Base-by-base conservation (phyloP, 2,888 invertebrate genomes). In the Lottia scabra region DNA sequence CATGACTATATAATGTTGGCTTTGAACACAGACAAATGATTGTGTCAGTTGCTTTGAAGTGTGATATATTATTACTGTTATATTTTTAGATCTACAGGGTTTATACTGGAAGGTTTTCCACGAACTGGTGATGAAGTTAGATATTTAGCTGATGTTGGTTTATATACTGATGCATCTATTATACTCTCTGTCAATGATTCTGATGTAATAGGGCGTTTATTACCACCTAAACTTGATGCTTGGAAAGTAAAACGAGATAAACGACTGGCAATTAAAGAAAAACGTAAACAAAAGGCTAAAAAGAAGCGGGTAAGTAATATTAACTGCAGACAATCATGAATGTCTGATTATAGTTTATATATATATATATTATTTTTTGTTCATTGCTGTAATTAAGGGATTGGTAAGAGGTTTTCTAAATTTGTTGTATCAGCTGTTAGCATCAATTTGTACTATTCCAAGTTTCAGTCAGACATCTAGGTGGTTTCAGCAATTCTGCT, bases 61-160 rank as follows among this genome's bases (percentile, higher is more conserved):
- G 8, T 38, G 38, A 10, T 38, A 4, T 10, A 8, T 8, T 6
- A 38, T 10, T 38, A 38, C 10, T 38, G 38, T 38, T 38, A 10
- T 8, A 8, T 8, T 44, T 70, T 27, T 80, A 88, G 88, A 71
- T 87, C 86, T 0, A 87, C 87, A 48, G 90, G 90, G 0, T 89
- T 90, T 78, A 80, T 90, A 13, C 79, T 90, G 72, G 90, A 90
- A 73, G 90, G 89, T 23, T 90, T 88, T 73, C 90, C 90, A 6
- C 78, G 87, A 19, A 87, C 85, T 16, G 76, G 82, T 23, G 89
- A 88, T 10, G 90, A 90, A 72, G 83, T 82, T n/a, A 79, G 80
- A 10, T 88, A 83, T 77, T 70, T 90, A 70, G 81, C 83, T 4
- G 88, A 88, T 67, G 76, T 79, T 27, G 88, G 88, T 10, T 77